Conservation (phyloP, 1,140 invertebrate genomes). For the Ceratitis capitata region DNA sequence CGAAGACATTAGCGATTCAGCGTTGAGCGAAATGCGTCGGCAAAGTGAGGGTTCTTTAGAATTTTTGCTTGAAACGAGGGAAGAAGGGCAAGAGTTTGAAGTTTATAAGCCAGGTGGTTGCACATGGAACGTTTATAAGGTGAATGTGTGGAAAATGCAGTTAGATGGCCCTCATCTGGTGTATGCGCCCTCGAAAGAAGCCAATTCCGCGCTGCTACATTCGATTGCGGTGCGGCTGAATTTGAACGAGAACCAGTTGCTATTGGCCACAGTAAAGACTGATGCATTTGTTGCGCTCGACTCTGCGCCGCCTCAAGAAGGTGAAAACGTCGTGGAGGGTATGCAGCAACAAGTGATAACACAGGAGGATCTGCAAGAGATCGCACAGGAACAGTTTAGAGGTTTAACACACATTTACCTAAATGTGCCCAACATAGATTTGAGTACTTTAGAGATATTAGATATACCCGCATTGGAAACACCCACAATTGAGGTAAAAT, state of each 20-base stretch:
- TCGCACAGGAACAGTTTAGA: constrained; percentile 56
- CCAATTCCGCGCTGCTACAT: constrained; percentile 72
- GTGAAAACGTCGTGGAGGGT: constrained; percentile 40
- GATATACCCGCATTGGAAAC: constrained; percentile 68
- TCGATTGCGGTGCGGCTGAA: constrained; percentile 65
- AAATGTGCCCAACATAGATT: constrained; percentile 70
- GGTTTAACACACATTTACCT: constrained; percentile 72
- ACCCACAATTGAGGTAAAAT: constrained; percentile 44
- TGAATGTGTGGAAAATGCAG: constrained; percentile 72
- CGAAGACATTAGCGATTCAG: constrained; percentile 71
- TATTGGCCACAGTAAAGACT: constrained; percentile 60
- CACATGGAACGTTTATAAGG: constrained; percentile 73
- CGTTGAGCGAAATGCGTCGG: constrained; percentile 54
- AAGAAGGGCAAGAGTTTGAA: constrained; percentile 74
- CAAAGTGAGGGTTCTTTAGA: constrained; percentile 63
- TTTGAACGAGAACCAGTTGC: constrained; percentile 54
- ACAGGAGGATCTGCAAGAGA: constrained; percentile 52
- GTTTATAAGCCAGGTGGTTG: constrained; percentile 74
- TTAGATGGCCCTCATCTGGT: constrained; percentile 73
- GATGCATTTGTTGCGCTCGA: constrained; percentile 59
- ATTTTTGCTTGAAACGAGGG: constrained; percentile 76
- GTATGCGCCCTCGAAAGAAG: constrained; percentile 70
- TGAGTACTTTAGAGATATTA: constrained; percentile 68
- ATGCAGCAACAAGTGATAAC: constrained; percentile 42
- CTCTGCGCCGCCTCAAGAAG: constrained; percentile 50